Conservation (phyloP, 2,113 vertebrate species). For the Morone chrysops region DNA sequence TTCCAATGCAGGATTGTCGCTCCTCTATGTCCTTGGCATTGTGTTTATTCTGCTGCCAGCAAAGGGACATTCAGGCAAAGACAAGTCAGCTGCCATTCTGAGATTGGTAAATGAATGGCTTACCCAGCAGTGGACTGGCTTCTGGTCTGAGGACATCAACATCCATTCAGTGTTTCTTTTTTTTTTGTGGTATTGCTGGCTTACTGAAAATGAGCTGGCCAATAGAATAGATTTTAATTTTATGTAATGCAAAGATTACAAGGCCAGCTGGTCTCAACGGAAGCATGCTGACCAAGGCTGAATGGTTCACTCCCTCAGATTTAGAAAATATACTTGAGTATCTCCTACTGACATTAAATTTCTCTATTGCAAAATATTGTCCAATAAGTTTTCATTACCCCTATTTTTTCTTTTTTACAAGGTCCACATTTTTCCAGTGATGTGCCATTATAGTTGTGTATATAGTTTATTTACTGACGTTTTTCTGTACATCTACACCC, state of each 20-base stretch:
- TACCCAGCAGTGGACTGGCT: slow-evolving; percentile 25
- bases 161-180: neutral
- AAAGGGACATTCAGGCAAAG: slow-evolving; percentile 36
- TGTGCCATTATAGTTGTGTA: neutral
- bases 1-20: slow-evolving; percentile 13
- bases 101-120: slow-evolving; percentile 41
- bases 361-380: slow-evolving; percentile 7
- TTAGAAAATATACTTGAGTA: neutral
- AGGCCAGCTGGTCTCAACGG: neutral
- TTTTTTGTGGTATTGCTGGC: neutral
- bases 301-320: neutral
- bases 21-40: slow-evolving; percentile 24
- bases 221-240: slow-evolving; percentile 19
- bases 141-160: slow-evolving; percentile 20
- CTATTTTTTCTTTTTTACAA: neutral
- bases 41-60: slow-evolving; percentile 25
- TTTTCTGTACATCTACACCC: neutral
- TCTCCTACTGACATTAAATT: neutral
- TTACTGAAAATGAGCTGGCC: slow-evolving; percentile 3
- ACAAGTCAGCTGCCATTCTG: slow-evolving; percentile 34
- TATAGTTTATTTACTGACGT: neutral
- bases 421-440: neutral
- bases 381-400: neutral
- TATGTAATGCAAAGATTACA: neutral
- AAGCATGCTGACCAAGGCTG: neutral